Evolutionary conservation across 53 echinoderm and acorn worm genomes (phyloP).

Genomic region (Antedon mediterranea): DNA sequence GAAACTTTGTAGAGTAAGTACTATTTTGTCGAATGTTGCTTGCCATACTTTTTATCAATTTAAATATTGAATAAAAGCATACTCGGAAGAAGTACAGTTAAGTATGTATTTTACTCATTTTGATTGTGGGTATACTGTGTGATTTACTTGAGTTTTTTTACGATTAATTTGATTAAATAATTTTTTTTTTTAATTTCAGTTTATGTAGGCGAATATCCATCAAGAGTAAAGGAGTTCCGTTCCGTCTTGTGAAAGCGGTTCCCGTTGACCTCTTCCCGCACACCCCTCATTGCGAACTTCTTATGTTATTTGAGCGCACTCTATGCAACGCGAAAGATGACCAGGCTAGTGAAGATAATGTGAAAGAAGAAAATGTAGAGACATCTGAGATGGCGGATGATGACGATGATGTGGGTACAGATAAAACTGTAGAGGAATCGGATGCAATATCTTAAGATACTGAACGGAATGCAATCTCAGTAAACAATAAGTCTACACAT

Average conservation of each 20-base stretch:
- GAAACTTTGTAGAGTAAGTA: slow-evolving; percentile 81
- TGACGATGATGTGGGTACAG: too few species aligned
- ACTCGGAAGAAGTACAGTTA: too few species aligned
- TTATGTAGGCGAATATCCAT: slow-evolving; percentile 53
- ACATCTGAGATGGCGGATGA: too few species aligned
- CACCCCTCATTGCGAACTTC: slow-evolving; percentile 62
- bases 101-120: too few species aligned
- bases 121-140: neutral
- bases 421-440: too few species aligned
- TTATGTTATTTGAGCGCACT: slow-evolving; percentile 51
- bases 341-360: neutral
- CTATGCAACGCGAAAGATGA: neutral
- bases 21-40: too few species aligned
- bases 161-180: neutral
- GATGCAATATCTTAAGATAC: too few species aligned
- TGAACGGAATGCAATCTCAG: too few species aligned
- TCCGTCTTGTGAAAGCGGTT: slow-evolving; percentile 42
- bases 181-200: slow-evolving; percentile 10
- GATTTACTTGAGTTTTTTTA: neutral
- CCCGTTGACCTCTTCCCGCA: slow-evolving; percentile 75
- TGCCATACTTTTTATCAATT: too few species aligned
- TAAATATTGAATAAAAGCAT: too few species aligned
- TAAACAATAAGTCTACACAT: too few species aligned
- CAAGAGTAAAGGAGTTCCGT: slow-evolving; percentile 50
- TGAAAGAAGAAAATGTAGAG: too few species aligned